Conservation (phyloP, 1,140 invertebrate genomes). For the Capitella teleta region DNA sequence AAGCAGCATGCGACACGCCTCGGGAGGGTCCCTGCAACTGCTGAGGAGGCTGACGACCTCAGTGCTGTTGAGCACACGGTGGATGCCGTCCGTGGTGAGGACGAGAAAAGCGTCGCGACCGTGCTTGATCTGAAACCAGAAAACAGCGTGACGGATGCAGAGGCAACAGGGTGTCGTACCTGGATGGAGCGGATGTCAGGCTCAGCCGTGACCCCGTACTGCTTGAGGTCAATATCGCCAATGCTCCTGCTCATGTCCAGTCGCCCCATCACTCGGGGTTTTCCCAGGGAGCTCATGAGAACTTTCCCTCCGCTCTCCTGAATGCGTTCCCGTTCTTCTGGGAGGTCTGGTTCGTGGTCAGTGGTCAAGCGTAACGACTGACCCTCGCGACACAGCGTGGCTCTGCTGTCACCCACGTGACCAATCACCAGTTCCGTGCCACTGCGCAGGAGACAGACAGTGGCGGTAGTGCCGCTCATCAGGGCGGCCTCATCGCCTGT, state of each 20-base stretch:
- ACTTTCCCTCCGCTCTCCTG: slow-evolving; percentile 19
- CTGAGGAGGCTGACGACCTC: slow-evolving; percentile 46
- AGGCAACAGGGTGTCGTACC: slow-evolving; percentile 19
- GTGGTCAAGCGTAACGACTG: slow-evolving; percentile 42
- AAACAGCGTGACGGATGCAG: not conserved
- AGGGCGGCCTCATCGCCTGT: slow-evolving; percentile 2
- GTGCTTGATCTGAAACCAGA: slow-evolving; percentile 44
- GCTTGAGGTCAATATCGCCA: slow-evolving; percentile 49
- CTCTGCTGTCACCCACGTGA: slow-evolving; percentile 49
- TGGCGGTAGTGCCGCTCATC: slow-evolving; percentile 46
- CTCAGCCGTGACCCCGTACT: slow-evolving; percentile 45
- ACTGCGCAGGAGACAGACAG: slow-evolving; percentile 45
- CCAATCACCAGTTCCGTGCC: slow-evolving; percentile 43
- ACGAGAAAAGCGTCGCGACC: slow-evolving; percentile 48
- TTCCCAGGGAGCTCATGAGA: slow-evolving; percentile 28
- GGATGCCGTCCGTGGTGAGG: slow-evolving; percentile 48
- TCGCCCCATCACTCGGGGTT: slow-evolving; percentile 40
- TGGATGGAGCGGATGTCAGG: slow-evolving; percentile 42
- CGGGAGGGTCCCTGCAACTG: slow-evolving; percentile 40
- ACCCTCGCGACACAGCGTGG: slow-evolving; percentile 46
- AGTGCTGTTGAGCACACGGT: slow-evolving; percentile 45
- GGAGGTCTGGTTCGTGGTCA: slow-evolving; percentile 45
- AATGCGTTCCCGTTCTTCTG: slow-evolving; percentile 22
- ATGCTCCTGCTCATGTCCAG: slow-evolving; percentile 51
- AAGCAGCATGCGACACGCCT: slow-evolving; percentile 44